These are phyloP conservation scores for Cephus rjabovi DNA, from an alignment of 2,888 invertebrate species.

Conservation along the genomic window DNA sequence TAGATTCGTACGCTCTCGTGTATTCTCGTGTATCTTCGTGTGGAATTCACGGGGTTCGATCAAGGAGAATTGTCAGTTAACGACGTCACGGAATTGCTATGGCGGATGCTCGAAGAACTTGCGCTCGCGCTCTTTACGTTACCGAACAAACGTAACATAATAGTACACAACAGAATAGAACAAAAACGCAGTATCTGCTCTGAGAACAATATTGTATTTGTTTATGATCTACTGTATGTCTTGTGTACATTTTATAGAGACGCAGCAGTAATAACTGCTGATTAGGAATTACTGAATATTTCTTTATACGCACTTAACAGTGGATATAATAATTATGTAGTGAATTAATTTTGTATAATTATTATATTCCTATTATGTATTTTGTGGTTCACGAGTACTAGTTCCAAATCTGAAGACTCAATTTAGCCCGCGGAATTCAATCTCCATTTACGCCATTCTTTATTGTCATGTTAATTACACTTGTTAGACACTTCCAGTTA, in stretches of 20 bases:
- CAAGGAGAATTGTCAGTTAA: conserved; percentile 22
- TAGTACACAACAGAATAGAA: neutral
- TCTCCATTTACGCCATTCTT: neutral
- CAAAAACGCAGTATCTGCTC: neutral
- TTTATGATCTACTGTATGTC: neutral
- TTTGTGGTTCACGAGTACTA: neutral
- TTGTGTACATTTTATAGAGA: neutral
- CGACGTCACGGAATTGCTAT: conserved; percentile 29
- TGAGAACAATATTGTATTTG: neutral
- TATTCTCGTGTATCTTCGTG: neutral
- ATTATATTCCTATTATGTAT: neutral
- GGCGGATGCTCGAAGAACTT: conserved; percentile 21
- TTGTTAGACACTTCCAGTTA: neutral
- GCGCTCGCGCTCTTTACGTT: neutral
- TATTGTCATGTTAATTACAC: neutral
- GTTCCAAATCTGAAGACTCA: neutral
- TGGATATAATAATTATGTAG: neutral
- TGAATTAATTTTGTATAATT: neutral
- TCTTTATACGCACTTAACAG: neutral
- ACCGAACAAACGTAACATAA: neutral
- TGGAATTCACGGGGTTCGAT: neutral
- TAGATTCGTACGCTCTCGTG: neutral
- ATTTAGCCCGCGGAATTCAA: neutral
- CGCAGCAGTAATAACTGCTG: neutral
- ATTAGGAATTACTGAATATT: neutral